A percentile compares a stretch with the other conserved stretches of the same genome.
These are phyloP conservation scores for Omphaloscelis lunosa DNA, from an alignment of 2,888 invertebrate genomes.

Conservation along the genomic window DNA sequence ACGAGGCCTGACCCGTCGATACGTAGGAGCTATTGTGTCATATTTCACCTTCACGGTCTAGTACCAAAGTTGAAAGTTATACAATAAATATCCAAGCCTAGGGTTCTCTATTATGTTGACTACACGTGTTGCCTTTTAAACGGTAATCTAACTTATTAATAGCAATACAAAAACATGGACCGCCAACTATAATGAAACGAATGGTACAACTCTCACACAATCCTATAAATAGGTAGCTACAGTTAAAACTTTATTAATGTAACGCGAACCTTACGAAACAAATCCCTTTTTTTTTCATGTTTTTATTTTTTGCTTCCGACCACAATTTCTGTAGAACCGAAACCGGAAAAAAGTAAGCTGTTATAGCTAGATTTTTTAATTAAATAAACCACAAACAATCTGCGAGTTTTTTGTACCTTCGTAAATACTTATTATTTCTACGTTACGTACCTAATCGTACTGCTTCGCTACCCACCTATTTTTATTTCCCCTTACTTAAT, in stretches of 20 bases:
- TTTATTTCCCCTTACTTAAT: neutral
- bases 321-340: neutral
- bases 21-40: slow-evolving; percentile 19
- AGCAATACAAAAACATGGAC: slow-evolving; percentile 12
- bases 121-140: slow-evolving; percentile 23
- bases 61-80: slow-evolving; percentile 27
- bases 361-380: slow-evolving; percentile 17
- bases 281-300: neutral
- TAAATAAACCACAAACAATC: slow-evolving; percentile 32
- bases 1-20: neutral
- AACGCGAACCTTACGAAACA: neutral
- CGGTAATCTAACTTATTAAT: slow-evolving; percentile 46
- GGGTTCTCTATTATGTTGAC: slow-evolving; percentile 26
- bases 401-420: neutral
- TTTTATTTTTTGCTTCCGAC: slow-evolving; percentile 30
- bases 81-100: slow-evolving; percentile 22
- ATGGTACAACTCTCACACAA: neutral
- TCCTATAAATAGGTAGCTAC: neutral
- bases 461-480: neutral
- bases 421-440: slow-evolving; percentile 1
- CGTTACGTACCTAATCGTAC: neutral
- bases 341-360: neutral
- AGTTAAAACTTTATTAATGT: slow-evolving; percentile 26
- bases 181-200: slow-evolving; percentile 19
- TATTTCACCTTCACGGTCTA: slow-evolving; percentile 32